A percentile compares a stretch with the other conserved stretches of the same genome.
phyloP scores from a whole-genome alignment of 53 echinoderm and acorn worm genomes.

The Apostichopus leukothele region DNA sequence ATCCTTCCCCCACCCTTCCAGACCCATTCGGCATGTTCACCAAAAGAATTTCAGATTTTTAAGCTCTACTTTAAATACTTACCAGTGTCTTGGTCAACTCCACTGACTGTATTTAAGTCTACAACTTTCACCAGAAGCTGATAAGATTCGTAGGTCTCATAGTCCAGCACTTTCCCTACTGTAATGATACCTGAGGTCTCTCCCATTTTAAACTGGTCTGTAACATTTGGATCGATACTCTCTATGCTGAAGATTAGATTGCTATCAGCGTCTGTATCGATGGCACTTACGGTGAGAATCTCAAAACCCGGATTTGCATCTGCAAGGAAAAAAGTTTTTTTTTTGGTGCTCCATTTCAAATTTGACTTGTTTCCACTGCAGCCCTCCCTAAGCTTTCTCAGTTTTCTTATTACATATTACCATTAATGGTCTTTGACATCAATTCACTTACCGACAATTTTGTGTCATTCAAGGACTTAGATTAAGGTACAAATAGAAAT shows the following conservation, averaged over 20 bases:
- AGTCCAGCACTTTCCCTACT: constrained; percentile 45
- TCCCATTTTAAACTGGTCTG: constrained; percentile 49
- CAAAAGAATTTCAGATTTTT: too few species aligned
- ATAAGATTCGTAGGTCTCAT: constrained; percentile 51
- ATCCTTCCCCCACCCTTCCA: too few species aligned
- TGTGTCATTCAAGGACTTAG: too few species aligned
- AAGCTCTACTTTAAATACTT: not conserved
- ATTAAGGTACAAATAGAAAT: too few species aligned
- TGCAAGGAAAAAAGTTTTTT: not conserved
- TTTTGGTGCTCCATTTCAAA: too few species aligned
- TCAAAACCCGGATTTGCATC: not conserved
- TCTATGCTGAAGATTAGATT: constrained; percentile 46
- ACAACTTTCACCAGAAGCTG: constrained; percentile 46
- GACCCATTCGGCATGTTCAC: too few species aligned
- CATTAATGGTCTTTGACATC: too few species aligned
- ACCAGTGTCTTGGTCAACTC: constrained; percentile 41
- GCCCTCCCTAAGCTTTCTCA: too few species aligned
- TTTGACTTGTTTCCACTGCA: too few species aligned
- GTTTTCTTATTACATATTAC: too few species aligned
- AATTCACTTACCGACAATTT: too few species aligned
- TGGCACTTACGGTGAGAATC: constrained; percentile 48
- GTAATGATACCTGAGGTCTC: constrained; percentile 46
- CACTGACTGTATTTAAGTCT: constrained; percentile 49
- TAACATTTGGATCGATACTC: not conserved
- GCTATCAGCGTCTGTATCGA: constrained; percentile 54